These are phyloP conservation scores for Drosophila colorata DNA, from an alignment of 2,888 invertebrate species.

Conservation along the genomic window DNA sequence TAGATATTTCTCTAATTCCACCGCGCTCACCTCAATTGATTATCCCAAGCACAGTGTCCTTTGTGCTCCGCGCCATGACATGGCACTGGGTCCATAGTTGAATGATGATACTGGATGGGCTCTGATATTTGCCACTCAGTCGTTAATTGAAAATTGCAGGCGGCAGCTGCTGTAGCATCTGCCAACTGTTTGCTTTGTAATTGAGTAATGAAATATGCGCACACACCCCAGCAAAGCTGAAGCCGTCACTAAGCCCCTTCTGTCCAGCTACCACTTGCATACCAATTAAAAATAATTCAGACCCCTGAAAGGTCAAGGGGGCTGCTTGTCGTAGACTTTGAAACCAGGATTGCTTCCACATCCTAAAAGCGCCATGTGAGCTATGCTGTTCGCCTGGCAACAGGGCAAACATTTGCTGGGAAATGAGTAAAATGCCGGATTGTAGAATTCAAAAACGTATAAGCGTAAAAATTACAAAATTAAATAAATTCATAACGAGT, in stretches of 20 bases:
- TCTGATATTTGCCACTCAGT: slow-evolving; percentile 28
- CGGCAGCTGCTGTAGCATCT: slow-evolving; percentile 35
- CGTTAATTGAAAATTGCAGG: slow-evolving; percentile 73
- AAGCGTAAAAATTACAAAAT: too few species aligned
- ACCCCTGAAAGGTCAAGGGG: slow-evolving; percentile 42
- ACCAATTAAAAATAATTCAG: slow-evolving; percentile 52
- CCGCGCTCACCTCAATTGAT: slow-evolving; percentile 13
- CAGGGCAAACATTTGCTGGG: not conserved
- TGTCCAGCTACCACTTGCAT: slow-evolving; percentile 27
- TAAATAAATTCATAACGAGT: not conserved
- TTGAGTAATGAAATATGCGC: slow-evolving; percentile 71
- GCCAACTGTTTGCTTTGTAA: slow-evolving; percentile 68
- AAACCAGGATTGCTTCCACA: not conserved
- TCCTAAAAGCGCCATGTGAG: not conserved
- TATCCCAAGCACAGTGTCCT: slow-evolving; percentile 9
- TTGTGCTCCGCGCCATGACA: slow-evolving; percentile 5
- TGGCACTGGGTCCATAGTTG: slow-evolving; percentile 15
- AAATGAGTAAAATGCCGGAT: not conserved
- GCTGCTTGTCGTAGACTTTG: slow-evolving; percentile 13
- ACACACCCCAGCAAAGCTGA: slow-evolving; percentile 5
- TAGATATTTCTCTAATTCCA: slow-evolving; percentile 13
- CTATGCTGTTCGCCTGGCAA: slow-evolving; percentile 11
- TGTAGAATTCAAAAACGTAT: not conserved
- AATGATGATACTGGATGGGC: slow-evolving; percentile 11
- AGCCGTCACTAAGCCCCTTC: not conserved